phyloP scores from a whole-genome alignment of 2,113 vertebrate genomes.

The Prolemur simus region DNA sequence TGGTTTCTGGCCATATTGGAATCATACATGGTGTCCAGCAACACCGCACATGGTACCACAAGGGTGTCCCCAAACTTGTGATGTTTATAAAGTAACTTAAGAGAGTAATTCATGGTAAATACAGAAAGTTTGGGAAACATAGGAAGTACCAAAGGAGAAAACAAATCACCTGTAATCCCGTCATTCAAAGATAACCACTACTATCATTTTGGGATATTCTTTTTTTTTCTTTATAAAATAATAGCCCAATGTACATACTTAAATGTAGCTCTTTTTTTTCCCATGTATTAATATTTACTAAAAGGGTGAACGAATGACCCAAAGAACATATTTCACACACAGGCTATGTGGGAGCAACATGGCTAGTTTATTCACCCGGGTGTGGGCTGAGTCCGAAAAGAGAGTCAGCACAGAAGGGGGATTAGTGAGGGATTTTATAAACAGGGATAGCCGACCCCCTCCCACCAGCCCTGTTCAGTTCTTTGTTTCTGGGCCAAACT shows the following conservation, averaged over 20 bases:
- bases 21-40: not conserved
- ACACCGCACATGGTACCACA: not conserved
- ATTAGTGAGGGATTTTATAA: too few relatives aligned
- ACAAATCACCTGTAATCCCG: not conserved
- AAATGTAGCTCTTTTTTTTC: not conserved
- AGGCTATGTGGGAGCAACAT: too few relatives aligned
- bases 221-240: not conserved
- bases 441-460: too few relatives aligned
- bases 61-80: not conserved
- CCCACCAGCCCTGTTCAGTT: too few relatives aligned
- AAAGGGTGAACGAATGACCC: too few relatives aligned
- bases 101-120: not conserved
- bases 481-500: too few relatives aligned
- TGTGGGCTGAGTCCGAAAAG: too few relatives aligned
- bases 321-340: too few relatives aligned
- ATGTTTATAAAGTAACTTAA: constrained; percentile 32
- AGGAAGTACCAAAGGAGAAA: not conserved
- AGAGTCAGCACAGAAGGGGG: too few relatives aligned
- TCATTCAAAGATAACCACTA: constrained; percentile 6
- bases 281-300: not conserved
- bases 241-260: not conserved
- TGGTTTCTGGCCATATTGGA: not conserved
- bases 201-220: constrained; percentile 23
- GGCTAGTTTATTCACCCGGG: too few relatives aligned
- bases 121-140: constrained; percentile 6